Evolutionary conservation across 1,140 invertebrate species (phyloP), one percentile per base, ranked within the genome.

Genomic region (Pachypeltis micranthus): DNA sequence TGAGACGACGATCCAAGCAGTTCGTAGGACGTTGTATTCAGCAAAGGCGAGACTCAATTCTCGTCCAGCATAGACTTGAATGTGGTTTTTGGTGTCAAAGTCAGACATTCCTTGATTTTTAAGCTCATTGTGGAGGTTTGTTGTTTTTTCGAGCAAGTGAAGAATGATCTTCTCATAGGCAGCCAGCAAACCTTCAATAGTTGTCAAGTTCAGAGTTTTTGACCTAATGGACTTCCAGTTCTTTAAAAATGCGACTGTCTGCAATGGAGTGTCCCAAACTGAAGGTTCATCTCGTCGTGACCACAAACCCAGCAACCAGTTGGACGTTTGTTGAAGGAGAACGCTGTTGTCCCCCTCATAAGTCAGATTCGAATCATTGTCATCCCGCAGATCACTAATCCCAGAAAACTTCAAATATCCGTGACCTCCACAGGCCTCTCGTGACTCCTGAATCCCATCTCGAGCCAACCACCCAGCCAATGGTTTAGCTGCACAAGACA

Each of bases 271-370:
- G 80, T 31, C 79, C 79, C 28, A 93, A 70, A 44, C 47, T 55
- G 34, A 28, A 44, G 29, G 21, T 34, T 61, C 26, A 62, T 67
- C 61, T 58, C 61, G 65, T 47, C 62, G 65, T 25, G 66, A 58
- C 66, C 68, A 70, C 7, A 68, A 62, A 31, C 66, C 57, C 2
- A 70, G 61, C 2, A 94, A 76, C 86, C 88, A 92, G 74, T 97
- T 97, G 72, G 88, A 91, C 0, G 92, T 85, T 79, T 98, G 95
- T 72, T 97, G 94, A 10, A 93, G 82, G 3, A 98, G 78, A 44
- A 98, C 91, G 75, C 94, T 94, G 76, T 95, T 96, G 74, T 98
- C 94, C 2, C 94, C 95, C 78, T 98, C 94, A 70, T 96, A 97
- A 0, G 93, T 97, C 67, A 87, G 87, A 67, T 90, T 91, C 0